These are phyloP conservation scores for Xylota sylvarum DNA, from an alignment of 2,888 invertebrate genomes.

Conservation along the genomic window DNA sequence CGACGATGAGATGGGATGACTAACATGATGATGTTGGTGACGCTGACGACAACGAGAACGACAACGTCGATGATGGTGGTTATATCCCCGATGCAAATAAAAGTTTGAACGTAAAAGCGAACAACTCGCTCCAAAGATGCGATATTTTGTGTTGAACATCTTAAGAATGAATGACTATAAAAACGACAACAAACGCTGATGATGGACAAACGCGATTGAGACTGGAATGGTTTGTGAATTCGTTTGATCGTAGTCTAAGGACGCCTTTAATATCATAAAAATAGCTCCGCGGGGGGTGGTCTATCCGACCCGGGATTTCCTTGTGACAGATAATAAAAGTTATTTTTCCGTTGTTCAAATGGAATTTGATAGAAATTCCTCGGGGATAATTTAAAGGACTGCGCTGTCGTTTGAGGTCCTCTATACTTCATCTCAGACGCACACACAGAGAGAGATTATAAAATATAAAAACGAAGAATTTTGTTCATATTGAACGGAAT, in stretches of 20 bases:
- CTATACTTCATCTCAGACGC: too few relatives aligned
- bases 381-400: slow-evolving; percentile 38
- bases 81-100: slow-evolving; percentile 39
- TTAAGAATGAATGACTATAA: slow-evolving; percentile 17
- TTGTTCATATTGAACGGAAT: slow-evolving; percentile 45
- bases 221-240: slow-evolving; percentile 1
- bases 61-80: slow-evolving; percentile 5
- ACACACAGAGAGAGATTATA: background rate
- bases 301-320: slow-evolving; percentile 4
- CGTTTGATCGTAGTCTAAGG: slow-evolving; percentile 1
- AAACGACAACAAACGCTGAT: background rate
- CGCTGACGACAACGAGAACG: background rate
- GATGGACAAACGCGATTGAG: slow-evolving; percentile 35
- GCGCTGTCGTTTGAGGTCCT: slow-evolving; percentile 3
- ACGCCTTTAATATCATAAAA: slow-evolving; percentile 34
- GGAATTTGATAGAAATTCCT: slow-evolving; percentile 47
- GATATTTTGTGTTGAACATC: slow-evolving; percentile 5
- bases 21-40: background rate
- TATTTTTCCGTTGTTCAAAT: slow-evolving; percentile 26
- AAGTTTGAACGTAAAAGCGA: slow-evolving; percentile 21
- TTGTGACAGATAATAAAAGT: slow-evolving; percentile 48
- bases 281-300: slow-evolving; percentile 7
- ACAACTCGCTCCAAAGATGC: background rate
- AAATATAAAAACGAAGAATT: slow-evolving; percentile 21
- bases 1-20: slow-evolving; percentile 1